Base-by-base conservation (phyloP, 2,113 vertebrate genomes). In the Archilochus colubris region DNA sequence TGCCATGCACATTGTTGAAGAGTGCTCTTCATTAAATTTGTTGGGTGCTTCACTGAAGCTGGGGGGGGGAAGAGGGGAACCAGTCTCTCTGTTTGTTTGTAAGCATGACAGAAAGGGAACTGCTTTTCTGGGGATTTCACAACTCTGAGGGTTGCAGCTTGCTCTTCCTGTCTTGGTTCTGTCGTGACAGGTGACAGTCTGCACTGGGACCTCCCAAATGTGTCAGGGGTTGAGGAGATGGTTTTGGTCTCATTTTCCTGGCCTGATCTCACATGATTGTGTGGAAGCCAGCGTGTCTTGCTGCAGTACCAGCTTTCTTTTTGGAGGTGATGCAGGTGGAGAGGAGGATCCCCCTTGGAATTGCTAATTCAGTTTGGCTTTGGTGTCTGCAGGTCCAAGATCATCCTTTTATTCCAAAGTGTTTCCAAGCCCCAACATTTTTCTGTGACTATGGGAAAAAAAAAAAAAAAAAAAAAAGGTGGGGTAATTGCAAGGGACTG, bases 121-220 rank as follows among this genome's bases (percentile, higher is more conserved):
- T 58, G 36, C 78, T 57, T 48, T 25, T n/a, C n/a, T n/a, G 14
- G 58, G 79, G 33, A 33, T 96, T 96, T 89, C 93, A 57, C 91
- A 95, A 91, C 0, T 0, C 33, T 0, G 0, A 19, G 68, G 55
- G 18, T 46, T 93, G 88, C 82, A 58, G 73, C 4, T 3, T 7
- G 2, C 51, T 80, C 63, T 91, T 86, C 72, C 91, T 6, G 0
- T 81, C 86, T 87, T 70, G 1, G 38, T 82, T 46, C 36, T 82
- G 61, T 12, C 31, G 59, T 1, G 6, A 8, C 7, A 86, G 31
- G 62, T 54, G 2, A 0, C 33, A 28, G 64, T 50, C 40, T 30
- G 31, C 4, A 2, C 76, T 68, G 89, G 58, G 18, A 64, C 57
- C 51, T 68, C 40, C 48, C 53, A 53, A 27, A 16, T 3, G 4